Evolutionary conservation across 2,888 invertebrate species (phyloP).

Genomic region (Ormyrus thymus): DNA sequence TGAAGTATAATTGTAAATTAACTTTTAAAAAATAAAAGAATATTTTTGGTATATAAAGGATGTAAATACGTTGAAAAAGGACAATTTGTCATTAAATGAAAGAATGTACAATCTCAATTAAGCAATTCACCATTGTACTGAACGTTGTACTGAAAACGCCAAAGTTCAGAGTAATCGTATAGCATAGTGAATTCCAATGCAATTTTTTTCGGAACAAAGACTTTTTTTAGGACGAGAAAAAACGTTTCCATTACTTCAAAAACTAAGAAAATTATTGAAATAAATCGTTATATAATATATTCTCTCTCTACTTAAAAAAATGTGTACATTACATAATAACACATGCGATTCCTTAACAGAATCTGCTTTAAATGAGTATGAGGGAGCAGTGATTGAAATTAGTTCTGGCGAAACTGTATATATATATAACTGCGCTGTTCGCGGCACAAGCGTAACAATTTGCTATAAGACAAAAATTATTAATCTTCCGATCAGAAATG

Average conservation of each 20-base stretch:
- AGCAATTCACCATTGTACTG: slow-evolving; percentile 34
- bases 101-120: slow-evolving; percentile 31
- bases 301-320: slow-evolving; percentile 28
- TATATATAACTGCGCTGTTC: slow-evolving; percentile 13
- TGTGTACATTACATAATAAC: slow-evolving; percentile 26
- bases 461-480: slow-evolving; percentile 9
- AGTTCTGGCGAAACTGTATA: too few relatives aligned
- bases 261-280: slow-evolving; percentile 20
- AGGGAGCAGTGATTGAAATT: slow-evolving; percentile 10
- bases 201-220: slow-evolving; percentile 27
- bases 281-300: slow-evolving; percentile 25
- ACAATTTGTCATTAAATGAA: not conserved
- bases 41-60: slow-evolving; percentile 34
- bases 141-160: slow-evolving; percentile 8
- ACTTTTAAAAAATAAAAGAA: slow-evolving; percentile 14
- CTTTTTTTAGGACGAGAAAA: slow-evolving; percentile 6
- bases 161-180: slow-evolving; percentile 47
- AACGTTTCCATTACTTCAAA: slow-evolving; percentile 20
- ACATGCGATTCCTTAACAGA: slow-evolving; percentile 5
- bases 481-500: slow-evolving; percentile 25
- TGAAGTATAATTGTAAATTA: not conserved
- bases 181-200: slow-evolving; percentile 39
- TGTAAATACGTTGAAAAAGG: slow-evolving; percentile 12
- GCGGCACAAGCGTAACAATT: slow-evolving; percentile 14
- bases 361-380: slow-evolving; percentile 16